Percentiles rank a stretch among this genome's conserved stretches.
Evolutionary conservation across 1,140 invertebrate genomes (phyloP).

Genomic region (Drusus annulatus): DNA sequence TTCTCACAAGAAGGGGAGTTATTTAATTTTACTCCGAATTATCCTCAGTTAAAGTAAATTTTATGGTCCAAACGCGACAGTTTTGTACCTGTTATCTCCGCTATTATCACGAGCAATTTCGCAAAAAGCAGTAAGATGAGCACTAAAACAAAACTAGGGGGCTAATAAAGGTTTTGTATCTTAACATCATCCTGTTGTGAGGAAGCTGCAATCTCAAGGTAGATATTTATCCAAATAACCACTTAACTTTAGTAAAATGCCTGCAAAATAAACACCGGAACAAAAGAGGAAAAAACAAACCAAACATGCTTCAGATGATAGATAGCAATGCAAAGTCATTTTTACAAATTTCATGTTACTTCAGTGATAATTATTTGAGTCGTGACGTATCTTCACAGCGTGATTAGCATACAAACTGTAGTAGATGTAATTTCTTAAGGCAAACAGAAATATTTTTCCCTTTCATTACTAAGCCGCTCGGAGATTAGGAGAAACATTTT

Average conservation of each 20-base stretch:
- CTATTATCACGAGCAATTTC: conserved; percentile 31
- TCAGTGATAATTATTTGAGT: conserved; percentile 27
- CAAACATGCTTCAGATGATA: background rate
- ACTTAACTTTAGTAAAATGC: background rate
- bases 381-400: conserved; percentile 8
- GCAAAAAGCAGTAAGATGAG: conserved; percentile 1
- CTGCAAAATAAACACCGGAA: background rate
- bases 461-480: conserved; percentile 19
- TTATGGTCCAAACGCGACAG: conserved; percentile 2
- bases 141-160: conserved; percentile 32
- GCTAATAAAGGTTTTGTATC: conserved; percentile 32
- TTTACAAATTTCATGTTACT: background rate
- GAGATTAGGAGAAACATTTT: conserved; percentile 31
- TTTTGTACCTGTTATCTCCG: conserved; percentile 3
- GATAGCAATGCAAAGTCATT: background rate
- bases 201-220: conserved; percentile 32
- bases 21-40: background rate
- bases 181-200: conserved; percentile 25
- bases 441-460: conserved; percentile 39
- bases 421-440: conserved; percentile 35
- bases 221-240: conserved; percentile 23
- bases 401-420: conserved; percentile 34
- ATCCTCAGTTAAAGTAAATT: background rate
- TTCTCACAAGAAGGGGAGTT: too few relatives aligned
- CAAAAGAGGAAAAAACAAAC: background rate